These are phyloP conservation scores for Pangasianodon hypophthalmus DNA, from an alignment of 2,113 vertebrate genomes.

Conservation along the genomic window DNA sequence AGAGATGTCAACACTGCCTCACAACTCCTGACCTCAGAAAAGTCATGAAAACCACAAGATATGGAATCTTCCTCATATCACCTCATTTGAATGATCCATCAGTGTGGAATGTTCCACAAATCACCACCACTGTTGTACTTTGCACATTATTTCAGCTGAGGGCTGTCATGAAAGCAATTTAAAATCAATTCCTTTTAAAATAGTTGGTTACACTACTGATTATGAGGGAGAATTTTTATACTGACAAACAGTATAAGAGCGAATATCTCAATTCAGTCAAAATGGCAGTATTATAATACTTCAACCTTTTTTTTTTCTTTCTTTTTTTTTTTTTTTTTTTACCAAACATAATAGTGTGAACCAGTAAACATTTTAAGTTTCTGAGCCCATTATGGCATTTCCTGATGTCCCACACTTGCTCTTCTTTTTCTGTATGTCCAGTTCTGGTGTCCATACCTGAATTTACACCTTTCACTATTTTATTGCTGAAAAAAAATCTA, in stretches of 20 bases:
- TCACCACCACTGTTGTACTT: slow-evolving; percentile 1
- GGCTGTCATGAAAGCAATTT: slow-evolving; percentile 22
- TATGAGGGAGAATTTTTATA: slow-evolving; percentile 15
- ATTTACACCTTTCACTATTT: background rate
- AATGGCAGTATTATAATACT: background rate
- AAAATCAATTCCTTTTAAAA: slow-evolving; percentile 42
- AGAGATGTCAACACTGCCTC: background rate
- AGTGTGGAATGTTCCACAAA: background rate
- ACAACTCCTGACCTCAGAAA: background rate
- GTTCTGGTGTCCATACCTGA: background rate
- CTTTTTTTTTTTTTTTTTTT: background rate
- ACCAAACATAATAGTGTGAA: background rate
- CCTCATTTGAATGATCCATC: background rate
- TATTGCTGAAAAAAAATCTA: background rate
- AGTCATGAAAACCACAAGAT: background rate
- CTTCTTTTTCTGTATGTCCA: background rate
- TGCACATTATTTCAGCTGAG: slow-evolving; percentile 14
- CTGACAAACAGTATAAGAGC: background rate
- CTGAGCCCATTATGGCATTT: background rate
- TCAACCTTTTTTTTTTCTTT: no score
- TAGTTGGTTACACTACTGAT: slow-evolving; percentile 31
- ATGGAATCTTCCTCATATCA: background rate
- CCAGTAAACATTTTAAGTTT: background rate
- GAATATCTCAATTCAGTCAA: slow-evolving; percentile 12
- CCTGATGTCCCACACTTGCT: background rate